A percentile compares a stretch with the other conserved stretches of the same genome.
phyloP scores from a whole-genome alignment of 1,140 invertebrate species.

The Pogonomyrmex barbatus region DNA sequence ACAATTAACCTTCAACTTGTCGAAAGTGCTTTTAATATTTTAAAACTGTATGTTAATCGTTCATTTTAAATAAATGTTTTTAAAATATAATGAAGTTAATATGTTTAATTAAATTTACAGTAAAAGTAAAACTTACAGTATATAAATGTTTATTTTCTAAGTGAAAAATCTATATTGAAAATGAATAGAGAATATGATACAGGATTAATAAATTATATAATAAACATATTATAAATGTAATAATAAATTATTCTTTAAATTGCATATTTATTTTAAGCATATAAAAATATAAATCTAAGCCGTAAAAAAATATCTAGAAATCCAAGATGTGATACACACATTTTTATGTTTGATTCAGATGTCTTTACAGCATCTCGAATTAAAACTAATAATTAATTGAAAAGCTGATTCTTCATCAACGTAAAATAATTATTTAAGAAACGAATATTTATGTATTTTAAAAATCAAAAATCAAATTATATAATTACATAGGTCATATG shows the following conservation, averaged over 20 bases:
- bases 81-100: neutral
- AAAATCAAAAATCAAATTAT: neutral
- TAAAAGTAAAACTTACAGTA: too few species aligned
- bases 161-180: too few species aligned
- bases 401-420: neutral
- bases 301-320: neutral
- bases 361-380: neutral
- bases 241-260: neutral
- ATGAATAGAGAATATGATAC: too few species aligned
- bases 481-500: neutral
- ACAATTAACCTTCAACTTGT: neutral
- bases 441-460: neutral
- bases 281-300: neutral
- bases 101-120: too few species aligned
- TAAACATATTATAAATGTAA: neutral
- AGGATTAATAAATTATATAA: too few species aligned
- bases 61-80: neutral
- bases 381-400: neutral
- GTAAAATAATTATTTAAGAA: neutral
- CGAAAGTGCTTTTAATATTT: neutral
- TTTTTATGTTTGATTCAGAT: neutral
- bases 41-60: too few species aligned
- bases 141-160: too few species aligned
- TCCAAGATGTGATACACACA: neutral
- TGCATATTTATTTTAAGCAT: neutral